Evolutionary conservation across 2,888 invertebrate species (phyloP).

Genomic region (Podotricha telesiphe): DNA sequence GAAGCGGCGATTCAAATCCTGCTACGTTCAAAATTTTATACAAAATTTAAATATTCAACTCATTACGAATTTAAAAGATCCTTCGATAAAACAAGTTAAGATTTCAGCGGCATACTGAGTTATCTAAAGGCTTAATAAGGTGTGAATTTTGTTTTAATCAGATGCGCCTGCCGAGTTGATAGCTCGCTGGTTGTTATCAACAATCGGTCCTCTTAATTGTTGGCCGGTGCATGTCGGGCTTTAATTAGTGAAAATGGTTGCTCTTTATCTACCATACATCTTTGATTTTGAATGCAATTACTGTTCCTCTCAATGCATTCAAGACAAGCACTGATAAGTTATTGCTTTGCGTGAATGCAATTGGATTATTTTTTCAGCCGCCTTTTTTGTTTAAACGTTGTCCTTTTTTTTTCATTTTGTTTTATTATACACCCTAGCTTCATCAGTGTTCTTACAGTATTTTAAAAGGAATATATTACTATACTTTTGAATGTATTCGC

Average conservation of each 20-base stretch:
- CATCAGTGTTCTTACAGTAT: neutral
- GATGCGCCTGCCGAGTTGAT: conserved; percentile 67
- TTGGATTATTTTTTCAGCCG: conserved; percentile 38
- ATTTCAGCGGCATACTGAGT: conserved; percentile 40
- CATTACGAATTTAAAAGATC: conserved; percentile 32
- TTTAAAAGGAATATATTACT: neutral
- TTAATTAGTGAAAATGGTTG: conserved; percentile 82
- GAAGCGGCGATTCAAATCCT: neutral
- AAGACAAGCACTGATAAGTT: conserved; percentile 44
- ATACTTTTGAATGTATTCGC: too few species aligned
- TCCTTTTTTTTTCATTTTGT: neutral
- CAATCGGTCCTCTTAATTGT: conserved; percentile 79
- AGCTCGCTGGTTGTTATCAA: conserved; percentile 71
- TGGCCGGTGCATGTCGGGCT: conserved; percentile 72
- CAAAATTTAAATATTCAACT: conserved; percentile 8
- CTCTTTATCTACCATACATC: conserved; percentile 71
- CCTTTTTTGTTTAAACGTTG: neutral
- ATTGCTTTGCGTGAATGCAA: conserved; percentile 45
- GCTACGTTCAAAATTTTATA: neutral
- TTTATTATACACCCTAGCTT: neutral
- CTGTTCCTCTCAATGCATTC: conserved; percentile 68
- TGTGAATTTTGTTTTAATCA: conserved; percentile 57
- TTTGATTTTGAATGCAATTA: conserved; percentile 83
- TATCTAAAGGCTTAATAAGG: conserved; percentile 38
- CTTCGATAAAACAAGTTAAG: conserved; percentile 44